Conservation (phyloP, 2,113 vertebrate genomes). For the Phalacrocorax carbo region DNA sequence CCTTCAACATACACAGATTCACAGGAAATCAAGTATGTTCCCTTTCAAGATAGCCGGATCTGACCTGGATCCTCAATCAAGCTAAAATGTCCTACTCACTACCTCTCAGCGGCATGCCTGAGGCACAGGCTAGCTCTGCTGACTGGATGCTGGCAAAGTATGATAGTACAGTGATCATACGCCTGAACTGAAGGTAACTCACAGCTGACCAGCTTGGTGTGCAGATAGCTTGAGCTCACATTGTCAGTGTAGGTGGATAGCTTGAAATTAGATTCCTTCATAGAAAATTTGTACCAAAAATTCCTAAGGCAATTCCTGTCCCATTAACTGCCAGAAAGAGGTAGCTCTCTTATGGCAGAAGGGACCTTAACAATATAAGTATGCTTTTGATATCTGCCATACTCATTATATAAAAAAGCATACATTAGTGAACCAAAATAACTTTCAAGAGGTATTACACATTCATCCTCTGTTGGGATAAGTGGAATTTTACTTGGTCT, state of each 20-base stretch:
- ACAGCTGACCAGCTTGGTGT: background rate
- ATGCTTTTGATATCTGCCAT: background rate
- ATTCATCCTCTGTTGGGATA: background rate
- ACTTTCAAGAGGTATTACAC: background rate
- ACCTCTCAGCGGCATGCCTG: rapidly evolving
- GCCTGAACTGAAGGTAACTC: background rate
- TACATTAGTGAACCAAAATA: background rate
- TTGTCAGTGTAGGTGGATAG: background rate
- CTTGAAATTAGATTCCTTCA: background rate
- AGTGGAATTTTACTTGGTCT: background rate
- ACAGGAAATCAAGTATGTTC: background rate
- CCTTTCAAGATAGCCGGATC: background rate
- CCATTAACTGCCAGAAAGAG: background rate
- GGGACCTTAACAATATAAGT: background rate
- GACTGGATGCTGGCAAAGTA: background rate
- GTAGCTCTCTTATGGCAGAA: rapidly evolving
- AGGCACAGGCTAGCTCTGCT: background rate
- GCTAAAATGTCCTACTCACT: background rate
- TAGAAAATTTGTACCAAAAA: background rate
- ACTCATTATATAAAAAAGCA: background rate
- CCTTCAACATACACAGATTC: background rate
- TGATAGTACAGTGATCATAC: rapidly evolving
- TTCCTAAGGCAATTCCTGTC: background rate
- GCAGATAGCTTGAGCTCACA: background rate
- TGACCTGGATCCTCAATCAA: background rate